A percentile compares a stretch with the other conserved stretches of the same genome.
These are phyloP conservation scores for Carollia perspicillata DNA, from an alignment of 2,113 vertebrate species.

Conservation along the genomic window DNA sequence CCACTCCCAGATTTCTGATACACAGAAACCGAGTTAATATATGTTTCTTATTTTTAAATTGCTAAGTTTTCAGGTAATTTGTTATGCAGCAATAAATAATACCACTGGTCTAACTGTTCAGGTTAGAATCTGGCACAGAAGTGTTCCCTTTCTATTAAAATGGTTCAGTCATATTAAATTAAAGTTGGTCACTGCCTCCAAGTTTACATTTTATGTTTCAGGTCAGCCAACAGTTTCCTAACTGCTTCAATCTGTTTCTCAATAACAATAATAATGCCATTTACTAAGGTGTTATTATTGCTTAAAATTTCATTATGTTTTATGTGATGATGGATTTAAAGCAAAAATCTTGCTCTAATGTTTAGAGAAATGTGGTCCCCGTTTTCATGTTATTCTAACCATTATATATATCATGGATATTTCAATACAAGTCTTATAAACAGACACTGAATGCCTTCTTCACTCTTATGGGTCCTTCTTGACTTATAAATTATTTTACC, in stretches of 20 bases:
- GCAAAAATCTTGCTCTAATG: conserved; percentile 75
- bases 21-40: neutral
- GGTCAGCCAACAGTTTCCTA: conserved; percentile 76
- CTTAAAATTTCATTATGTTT: conserved; percentile 80
- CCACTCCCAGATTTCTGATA: neutral
- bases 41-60: neutral
- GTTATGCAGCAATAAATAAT: conserved; percentile 39
- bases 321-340: conserved; percentile 82
- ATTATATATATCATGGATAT: conserved; percentile 67
- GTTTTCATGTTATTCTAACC: conserved; percentile 76
- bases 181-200: conserved; percentile 49
- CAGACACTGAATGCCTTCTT: conserved; percentile 66
- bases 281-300: conserved; percentile 79
- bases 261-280: conserved; percentile 72
- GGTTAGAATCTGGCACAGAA: conserved; percentile 36
- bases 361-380: conserved; percentile 70
- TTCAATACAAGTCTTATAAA: conserved; percentile 69
- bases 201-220: conserved; percentile 68
- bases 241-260: conserved; percentile 81
- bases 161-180: conserved; percentile 44
- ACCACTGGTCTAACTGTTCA: conserved; percentile 16
- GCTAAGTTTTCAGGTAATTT: conserved; percentile 4
- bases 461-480: conserved; percentile 67
- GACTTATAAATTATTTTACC: conserved; percentile 72
- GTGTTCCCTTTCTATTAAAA: conserved; percentile 49